Base-by-base conservation (phyloP, 2,797 vertebrate genomes). In the Decapterus maruadsi region DNA sequence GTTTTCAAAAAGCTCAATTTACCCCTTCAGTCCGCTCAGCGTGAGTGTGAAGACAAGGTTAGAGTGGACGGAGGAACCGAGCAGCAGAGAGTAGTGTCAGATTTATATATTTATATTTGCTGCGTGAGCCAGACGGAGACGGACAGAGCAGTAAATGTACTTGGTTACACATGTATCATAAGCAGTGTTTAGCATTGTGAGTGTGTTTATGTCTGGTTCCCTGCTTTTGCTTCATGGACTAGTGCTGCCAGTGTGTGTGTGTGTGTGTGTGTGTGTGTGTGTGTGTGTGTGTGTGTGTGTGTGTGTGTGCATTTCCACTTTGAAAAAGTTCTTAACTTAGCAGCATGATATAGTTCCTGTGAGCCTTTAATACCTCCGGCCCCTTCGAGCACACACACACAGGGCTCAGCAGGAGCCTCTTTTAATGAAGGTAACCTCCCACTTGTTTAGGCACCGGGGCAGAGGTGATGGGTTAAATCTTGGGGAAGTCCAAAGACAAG, bases 391-490 rank as follows among this genome's bases (percentile, higher is more conserved):
- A 83, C 62, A 82, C 65, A 67, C 20, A 38, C 62, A 58, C 65
- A 70, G 68, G 68, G 29, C 90, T 88, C 91, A 90, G 90, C 85
- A 50, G 90, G 93, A 90, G 87, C 88, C 89, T 81, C 84, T 85
- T 93, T 92, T 93, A 93, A 94, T 93, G 87, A 92, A 90, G 82
- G 80, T 71, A 87, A 77, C 87, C 85, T 89, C 86, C 89, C 53
- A 46, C 31, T 34, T 34, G 81, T 88, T 77, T 72, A 86, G 91
- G 68, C 68, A 31, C 77, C 75, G 78, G 92, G 67, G 82, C 76
- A 84, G 83, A 93, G 85, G 84, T 90, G 81, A 92, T 81, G 91
- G 93, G 92, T 94, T 93, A 94, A 92, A 90, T 88, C 90, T 84
- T 76, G 59, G 66, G 87, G 89, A 93, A 87, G 89, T 86, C 83